A percentile compares a stretch with the other conserved stretches of the same genome.
These are phyloP conservation scores for Panorpa germanica DNA, from an alignment of 2,888 invertebrate species.

Conservation along the genomic window DNA sequence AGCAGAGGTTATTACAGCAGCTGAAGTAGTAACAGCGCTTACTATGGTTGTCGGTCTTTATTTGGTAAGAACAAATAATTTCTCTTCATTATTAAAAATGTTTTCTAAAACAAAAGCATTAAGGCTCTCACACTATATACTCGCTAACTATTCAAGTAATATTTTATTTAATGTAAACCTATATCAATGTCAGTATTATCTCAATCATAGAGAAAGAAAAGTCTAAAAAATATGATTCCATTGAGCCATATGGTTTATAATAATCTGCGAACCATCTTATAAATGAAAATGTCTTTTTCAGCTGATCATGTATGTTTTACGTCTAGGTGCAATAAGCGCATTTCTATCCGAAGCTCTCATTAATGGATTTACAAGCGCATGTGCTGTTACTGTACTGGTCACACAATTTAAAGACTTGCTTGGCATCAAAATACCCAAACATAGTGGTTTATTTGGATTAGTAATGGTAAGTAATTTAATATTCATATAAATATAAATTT, in stretches of 20 bases:
- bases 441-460: slow-evolving; percentile 38
- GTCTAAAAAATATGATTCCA: too few species aligned
- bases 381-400: slow-evolving; percentile 47
- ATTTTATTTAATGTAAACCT: too few species aligned
- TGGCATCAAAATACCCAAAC: slow-evolving; percentile 31
- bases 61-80: slow-evolving; percentile 29
- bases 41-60: slow-evolving; percentile 50
- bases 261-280: background rate
- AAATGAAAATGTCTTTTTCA: slow-evolving; percentile 19
- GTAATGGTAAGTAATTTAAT: slow-evolving; percentile 30
- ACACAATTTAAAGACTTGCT: slow-evolving; percentile 45
- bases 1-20: slow-evolving; percentile 8
- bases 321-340: slow-evolving; percentile 37
- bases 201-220: too few species aligned
- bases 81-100: too few species aligned
- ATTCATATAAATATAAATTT: too few species aligned
- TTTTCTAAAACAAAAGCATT: too few species aligned
- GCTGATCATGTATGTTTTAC: slow-evolving; percentile 40
- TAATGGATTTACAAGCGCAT: slow-evolving; percentile 54
- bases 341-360: slow-evolving; percentile 45
- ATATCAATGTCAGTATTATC: too few species aligned
- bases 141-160: too few species aligned
- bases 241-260: too few species aligned
- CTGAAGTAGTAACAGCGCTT: slow-evolving; percentile 48
- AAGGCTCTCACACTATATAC: too few species aligned